Evolutionary conservation across 2,888 invertebrate genomes (phyloP).

Genomic region (Drosophila antonietae): DNA sequence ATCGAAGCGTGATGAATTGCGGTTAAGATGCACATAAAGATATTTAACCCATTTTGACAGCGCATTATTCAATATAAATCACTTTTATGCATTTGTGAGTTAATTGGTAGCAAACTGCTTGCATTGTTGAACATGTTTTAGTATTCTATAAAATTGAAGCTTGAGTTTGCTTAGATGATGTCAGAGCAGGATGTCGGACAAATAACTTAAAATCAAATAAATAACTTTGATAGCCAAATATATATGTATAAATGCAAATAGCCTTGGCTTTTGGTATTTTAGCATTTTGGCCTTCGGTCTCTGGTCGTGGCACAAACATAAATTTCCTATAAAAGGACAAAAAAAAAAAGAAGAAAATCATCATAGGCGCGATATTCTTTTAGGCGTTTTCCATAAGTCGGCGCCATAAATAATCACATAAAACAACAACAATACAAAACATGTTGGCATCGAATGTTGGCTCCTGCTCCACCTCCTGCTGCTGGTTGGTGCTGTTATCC

Average conservation of each 20-base stretch:
- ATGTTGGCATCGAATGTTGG: slow-evolving; percentile 28
- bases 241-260: background rate
- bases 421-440: slow-evolving; percentile 40
- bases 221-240: slow-evolving; percentile 26
- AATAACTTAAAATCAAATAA: slow-evolving; percentile 63
- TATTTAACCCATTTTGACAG: background rate
- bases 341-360: slow-evolving; percentile 48
- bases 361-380: slow-evolving; percentile 32
- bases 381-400: slow-evolving; percentile 39
- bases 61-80: background rate
- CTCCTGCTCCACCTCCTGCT: background rate
- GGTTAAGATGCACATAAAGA: background rate
- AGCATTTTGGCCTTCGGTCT: slow-evolving; percentile 53
- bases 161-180: slow-evolving; percentile 39
- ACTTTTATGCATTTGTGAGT: background rate
- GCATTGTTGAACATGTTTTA: background rate
- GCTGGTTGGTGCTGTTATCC: slow-evolving; percentile 7
- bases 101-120: slow-evolving; percentile 2
- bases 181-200: slow-evolving; percentile 40
- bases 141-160: background rate
- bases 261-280: slow-evolving; percentile 54
- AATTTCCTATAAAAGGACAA: slow-evolving; percentile 46
- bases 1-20: background rate
- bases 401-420: slow-evolving; percentile 74
- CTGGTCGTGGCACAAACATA: slow-evolving; percentile 29